Conservation (phyloP, 2,113 vertebrate species). For the Promerops cafer region DNA sequence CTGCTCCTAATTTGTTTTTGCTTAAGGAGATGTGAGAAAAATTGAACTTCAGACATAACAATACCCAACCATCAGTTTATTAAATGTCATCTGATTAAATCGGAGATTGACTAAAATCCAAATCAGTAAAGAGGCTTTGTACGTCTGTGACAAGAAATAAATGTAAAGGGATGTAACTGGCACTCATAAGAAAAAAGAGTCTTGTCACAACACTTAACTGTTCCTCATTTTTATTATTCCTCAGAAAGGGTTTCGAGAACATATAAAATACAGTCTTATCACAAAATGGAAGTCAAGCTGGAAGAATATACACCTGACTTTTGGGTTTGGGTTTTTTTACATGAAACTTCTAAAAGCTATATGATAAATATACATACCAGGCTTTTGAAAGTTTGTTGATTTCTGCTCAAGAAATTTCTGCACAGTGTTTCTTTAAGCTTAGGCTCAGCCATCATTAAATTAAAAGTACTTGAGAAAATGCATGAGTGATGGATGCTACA, state of each 20-base stretch:
- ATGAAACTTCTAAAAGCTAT: not conserved
- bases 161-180: not conserved
- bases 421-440: not conserved
- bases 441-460: not conserved
- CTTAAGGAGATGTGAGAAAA: not conserved
- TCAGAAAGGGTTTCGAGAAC: not conserved
- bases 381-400: not conserved
- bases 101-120: not conserved
- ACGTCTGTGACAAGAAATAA: not conserved
- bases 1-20: not conserved
- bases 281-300: not conserved
- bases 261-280: not conserved
- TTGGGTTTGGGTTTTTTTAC: not conserved
- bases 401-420: not conserved
- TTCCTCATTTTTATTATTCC: not conserved
- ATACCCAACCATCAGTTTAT: not conserved
- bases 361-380: not conserved
- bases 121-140: not conserved
- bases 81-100: conserved; percentile 8
- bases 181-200: not conserved
- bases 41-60: not conserved
- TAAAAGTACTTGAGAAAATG: not conserved
- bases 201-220: not conserved
- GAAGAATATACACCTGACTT: not conserved
- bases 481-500: not conserved